Conservation (phyloP, 2,888 invertebrate genomes). For the Pterostichus madidus region DNA sequence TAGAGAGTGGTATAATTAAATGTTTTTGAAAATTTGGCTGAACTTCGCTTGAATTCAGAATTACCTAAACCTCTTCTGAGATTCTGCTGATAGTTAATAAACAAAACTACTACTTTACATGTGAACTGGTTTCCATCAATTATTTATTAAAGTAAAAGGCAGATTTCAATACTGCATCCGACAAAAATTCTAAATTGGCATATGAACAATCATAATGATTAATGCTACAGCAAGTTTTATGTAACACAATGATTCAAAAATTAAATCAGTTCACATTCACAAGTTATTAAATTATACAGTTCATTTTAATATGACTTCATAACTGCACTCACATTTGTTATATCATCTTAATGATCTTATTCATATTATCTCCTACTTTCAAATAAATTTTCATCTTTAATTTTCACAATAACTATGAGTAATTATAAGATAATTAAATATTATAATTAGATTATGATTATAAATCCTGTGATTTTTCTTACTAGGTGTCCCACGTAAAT, state of each 20-base stretch:
- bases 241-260: conserved; percentile 10
- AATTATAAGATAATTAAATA: too few relatives aligned
- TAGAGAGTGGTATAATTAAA: too few relatives aligned
- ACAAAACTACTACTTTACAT: too few relatives aligned
- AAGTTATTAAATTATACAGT: conserved; percentile 4
- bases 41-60: too few relatives aligned
- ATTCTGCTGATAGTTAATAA: too few relatives aligned
- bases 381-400: background rate
- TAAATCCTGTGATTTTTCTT: too few relatives aligned
- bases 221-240: background rate
- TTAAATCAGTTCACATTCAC: conserved; percentile 38
- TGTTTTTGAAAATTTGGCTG: too few relatives aligned
- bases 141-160: too few relatives aligned
- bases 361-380: background rate
- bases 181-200: background rate
- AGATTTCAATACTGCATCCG: background rate
- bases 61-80: too few relatives aligned
- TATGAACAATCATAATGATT: conserved; percentile 7
- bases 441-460: too few relatives aligned
- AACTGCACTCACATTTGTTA: conserved; percentile 6
- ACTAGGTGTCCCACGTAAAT: too few relatives aligned
- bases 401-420: background rate
- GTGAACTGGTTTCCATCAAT: too few relatives aligned
- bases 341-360: conserved; percentile 6
- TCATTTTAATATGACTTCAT: background rate